A percentile compares a stretch with the other conserved stretches of the same genome.
These are phyloP conservation scores for Drosophila meridionalis DNA, from an alignment of 2,888 invertebrate species.

Conservation along the genomic window DNA sequence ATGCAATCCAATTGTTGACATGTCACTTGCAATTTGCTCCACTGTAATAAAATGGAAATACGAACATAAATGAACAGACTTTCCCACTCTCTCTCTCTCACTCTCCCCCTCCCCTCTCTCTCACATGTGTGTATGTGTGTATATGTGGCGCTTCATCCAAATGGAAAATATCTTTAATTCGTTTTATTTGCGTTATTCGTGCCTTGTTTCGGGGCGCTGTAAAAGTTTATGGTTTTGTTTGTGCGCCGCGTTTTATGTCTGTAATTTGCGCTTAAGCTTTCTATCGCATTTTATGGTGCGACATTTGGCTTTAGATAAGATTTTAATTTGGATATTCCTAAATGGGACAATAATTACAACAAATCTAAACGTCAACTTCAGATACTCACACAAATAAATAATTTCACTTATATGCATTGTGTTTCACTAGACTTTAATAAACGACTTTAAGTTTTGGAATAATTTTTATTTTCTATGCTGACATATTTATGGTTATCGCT, in stretches of 20 bases:
- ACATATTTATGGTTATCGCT: slow-evolving; percentile 50
- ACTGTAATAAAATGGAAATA: slow-evolving; percentile 78
- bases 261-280: slow-evolving; percentile 54
- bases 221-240: slow-evolving; percentile 76
- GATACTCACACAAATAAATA: background rate
- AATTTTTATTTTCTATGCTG: slow-evolving; percentile 15
- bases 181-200: slow-evolving; percentile 58
- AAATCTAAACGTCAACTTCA: slow-evolving; percentile 1
- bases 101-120: background rate
- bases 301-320: slow-evolving; percentile 64
- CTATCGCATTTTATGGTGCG: slow-evolving; percentile 51
- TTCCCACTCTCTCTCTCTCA: background rate
- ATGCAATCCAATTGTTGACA: slow-evolving; percentile 85
- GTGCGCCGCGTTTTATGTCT: slow-evolving; percentile 54
- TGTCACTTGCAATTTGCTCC: slow-evolving; percentile 85
- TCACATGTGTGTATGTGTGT: slow-evolving; percentile 13
- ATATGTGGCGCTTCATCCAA: slow-evolving; percentile 60
- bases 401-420: slow-evolving; percentile 1
- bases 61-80: slow-evolving; percentile 36
- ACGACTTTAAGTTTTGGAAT: background rate
- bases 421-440: background rate
- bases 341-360: slow-evolving; percentile 33
- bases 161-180: slow-evolving; percentile 68
- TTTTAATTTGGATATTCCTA: slow-evolving; percentile 62
- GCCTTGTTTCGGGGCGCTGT: slow-evolving; percentile 58